Evolutionary conservation across 2,888 invertebrate species (phyloP).

Genomic region (Neelides folsomi): DNA sequence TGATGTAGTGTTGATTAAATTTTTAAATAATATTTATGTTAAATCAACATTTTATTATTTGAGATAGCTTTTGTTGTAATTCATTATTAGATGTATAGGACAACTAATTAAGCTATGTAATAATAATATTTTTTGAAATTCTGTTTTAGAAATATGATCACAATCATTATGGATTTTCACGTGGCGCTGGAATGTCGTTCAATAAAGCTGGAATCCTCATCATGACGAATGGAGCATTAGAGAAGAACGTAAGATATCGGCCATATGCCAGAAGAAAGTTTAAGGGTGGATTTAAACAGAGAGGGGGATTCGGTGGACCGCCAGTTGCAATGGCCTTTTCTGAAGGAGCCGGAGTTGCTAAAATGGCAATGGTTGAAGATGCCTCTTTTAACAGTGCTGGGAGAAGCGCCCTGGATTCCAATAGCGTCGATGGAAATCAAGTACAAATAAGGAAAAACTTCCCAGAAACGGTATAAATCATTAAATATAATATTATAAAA

Average conservation of each 20-base stretch:
- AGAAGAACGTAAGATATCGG: not conserved
- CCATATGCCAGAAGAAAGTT: not conserved
- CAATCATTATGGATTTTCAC: no score
- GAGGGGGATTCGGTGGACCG: not conserved
- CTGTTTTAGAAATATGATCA: no score
- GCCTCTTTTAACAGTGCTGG: not conserved
- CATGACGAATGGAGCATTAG: constrained; percentile 15
- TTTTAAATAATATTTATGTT: no score
- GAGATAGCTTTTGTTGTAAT: no score
- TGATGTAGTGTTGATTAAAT: not conserved
- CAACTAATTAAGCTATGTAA: no score
- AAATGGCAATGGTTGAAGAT: not conserved
- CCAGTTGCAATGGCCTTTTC: not conserved
- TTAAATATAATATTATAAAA: no score
- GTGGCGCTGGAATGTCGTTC: constrained; percentile 3
- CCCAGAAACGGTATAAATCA: constrained; percentile 13
- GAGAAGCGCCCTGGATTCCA: not conserved
- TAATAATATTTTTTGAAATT: no score
- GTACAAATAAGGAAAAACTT: constrained; percentile 14
- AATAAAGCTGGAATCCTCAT: constrained; percentile 14
- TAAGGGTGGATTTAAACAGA: not conserved
- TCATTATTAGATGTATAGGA: no score
- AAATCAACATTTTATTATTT: no score
- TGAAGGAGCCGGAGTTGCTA: not conserved
- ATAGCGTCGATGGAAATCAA: not conserved